phyloP scores from a whole-genome alignment of 1,140 invertebrate species.

The Drosophila lowei region DNA sequence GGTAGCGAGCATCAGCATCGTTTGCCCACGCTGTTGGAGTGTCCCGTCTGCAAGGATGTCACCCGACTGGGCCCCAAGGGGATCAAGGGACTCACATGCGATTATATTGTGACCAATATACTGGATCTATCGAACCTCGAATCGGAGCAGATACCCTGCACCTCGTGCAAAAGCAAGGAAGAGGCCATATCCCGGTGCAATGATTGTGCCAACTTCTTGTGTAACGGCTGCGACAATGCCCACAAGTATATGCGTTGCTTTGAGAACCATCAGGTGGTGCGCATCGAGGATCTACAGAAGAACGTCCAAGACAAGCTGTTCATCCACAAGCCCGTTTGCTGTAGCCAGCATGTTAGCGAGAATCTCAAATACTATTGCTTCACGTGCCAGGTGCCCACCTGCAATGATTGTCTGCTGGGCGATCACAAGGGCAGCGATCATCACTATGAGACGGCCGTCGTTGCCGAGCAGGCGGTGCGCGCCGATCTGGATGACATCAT shows the following conservation, averaged over 20 bases:
- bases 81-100: constrained; percentile 89
- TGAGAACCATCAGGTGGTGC: constrained; percentile 94
- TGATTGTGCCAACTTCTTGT: constrained; percentile 96
- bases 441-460: constrained; percentile 89
- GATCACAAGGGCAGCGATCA: constrained; percentile 91
- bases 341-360: constrained; percentile 89
- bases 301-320: constrained; percentile 86
- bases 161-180: constrained; percentile 94
- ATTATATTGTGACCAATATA: constrained; percentile 93
- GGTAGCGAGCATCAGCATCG: constrained; percentile 67
- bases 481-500: constrained; percentile 90
- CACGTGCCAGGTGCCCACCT: constrained; percentile 91
- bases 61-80: constrained; percentile 90
- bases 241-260: constrained; percentile 97
- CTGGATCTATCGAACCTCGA: constrained; percentile 92
- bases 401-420: constrained; percentile 91
- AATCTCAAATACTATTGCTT: constrained; percentile 92
- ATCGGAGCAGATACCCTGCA: constrained; percentile 90
- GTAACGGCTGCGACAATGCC: constrained; percentile 95
- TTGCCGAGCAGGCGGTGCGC: constrained; percentile 89
- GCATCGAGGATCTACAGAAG: constrained; percentile 93
- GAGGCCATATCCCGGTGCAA: constrained; percentile 95
- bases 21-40: constrained; percentile 78
- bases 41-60: constrained; percentile 93
- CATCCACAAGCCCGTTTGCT: constrained; percentile 93